Evolutionary conservation across 2,113 vertebrate species (phyloP), one percentile per base, ranked within the genome.

Genomic region (Geothlypis trichas): DNA sequence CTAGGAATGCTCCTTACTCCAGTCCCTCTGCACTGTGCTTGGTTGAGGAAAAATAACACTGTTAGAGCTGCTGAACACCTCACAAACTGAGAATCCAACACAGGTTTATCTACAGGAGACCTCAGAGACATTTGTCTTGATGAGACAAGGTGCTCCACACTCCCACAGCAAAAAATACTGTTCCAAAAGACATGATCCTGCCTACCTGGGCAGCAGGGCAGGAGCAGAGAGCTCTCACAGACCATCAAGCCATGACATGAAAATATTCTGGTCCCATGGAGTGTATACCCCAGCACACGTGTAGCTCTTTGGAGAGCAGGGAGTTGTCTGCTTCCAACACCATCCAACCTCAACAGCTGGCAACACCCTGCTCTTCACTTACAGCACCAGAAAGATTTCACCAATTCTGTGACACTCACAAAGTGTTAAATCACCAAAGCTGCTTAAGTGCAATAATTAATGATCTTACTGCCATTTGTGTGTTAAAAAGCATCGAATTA

Each of bases 391-490:
- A 52, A 79, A 82, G 59, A 30, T 49, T 72, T 61, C 19, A 7
- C n/a, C 62, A 73, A 67, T 71, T 87, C 52, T 31, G 42, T 35
- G 46, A 83, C 42, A 51, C 54, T 62, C 62, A 71, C 58, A 20
- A 57, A 76, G 30, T 3, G 2, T 62, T 90, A 91, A 87, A 93
- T 51, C 15, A 6, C 54, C 55, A n/a, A 57, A 57, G 69, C 44
- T 61, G 49, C 35, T 42, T 85, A 91, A 93, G 84, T 66, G 89
- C 75, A 80, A 42, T 51, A 96, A 93, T 91, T 90, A 93, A 89
- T 80, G 87, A 83, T 55, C 75, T 71, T 87, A 71, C 61, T 1
- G 2, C 59, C 72, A 55, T 79, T 75, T 46, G 55, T 62, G 42
- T n/a, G 54, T 80, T 90, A 84, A 90, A 93, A 96, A 88, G 59